Conservation (phyloP, 2,797 vertebrate genomes). For the Sphenodon punctatus region DNA sequence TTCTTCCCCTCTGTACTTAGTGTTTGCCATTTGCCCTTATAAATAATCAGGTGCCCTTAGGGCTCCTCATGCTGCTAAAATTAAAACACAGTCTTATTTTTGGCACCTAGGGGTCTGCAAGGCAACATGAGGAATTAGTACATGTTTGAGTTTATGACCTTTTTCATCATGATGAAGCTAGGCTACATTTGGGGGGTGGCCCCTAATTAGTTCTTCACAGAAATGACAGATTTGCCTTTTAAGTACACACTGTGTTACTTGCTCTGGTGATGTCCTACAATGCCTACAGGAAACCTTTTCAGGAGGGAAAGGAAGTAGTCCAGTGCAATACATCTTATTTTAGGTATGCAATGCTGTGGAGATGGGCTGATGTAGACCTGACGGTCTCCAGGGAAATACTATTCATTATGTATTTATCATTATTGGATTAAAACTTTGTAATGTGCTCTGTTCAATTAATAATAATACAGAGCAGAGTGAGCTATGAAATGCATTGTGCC, state of each 20-base stretch:
- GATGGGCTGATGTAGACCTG: constrained; percentile 25
- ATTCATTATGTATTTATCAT: constrained; percentile 76
- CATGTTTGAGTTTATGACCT: background rate
- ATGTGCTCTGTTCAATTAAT: constrained; percentile 78
- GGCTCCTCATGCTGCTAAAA: constrained; percentile 45
- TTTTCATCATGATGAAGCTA: constrained; percentile 26
- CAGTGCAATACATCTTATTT: constrained; percentile 10
- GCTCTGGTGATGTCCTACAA: constrained; percentile 6
- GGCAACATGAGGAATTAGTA: constrained; percentile 1
- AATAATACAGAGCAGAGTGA: constrained; percentile 68
- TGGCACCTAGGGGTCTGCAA: constrained; percentile 20
- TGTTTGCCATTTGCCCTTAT: constrained; percentile 48
- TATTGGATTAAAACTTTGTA: constrained; percentile 76
- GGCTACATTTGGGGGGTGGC: constrained; percentile 23
- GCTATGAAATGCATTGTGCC: constrained; percentile 72
- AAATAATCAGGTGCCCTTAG: constrained; percentile 41
- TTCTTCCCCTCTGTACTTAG: constrained; percentile 44
- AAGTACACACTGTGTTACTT: background rate
- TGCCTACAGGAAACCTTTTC: constrained; percentile 1
- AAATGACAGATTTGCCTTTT: constrained; percentile 39
- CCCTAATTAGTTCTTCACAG: constrained; percentile 41
- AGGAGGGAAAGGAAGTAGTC: background rate
- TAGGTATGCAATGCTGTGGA: constrained; percentile 7
- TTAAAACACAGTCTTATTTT: constrained; percentile 45
- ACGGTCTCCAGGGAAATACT: constrained; percentile 67